Evolutionary conservation across 2,888 invertebrate genomes (phyloP), one percentile per base, ranked within the genome.

Genomic region (Rugalucina vietnamica): DNA sequence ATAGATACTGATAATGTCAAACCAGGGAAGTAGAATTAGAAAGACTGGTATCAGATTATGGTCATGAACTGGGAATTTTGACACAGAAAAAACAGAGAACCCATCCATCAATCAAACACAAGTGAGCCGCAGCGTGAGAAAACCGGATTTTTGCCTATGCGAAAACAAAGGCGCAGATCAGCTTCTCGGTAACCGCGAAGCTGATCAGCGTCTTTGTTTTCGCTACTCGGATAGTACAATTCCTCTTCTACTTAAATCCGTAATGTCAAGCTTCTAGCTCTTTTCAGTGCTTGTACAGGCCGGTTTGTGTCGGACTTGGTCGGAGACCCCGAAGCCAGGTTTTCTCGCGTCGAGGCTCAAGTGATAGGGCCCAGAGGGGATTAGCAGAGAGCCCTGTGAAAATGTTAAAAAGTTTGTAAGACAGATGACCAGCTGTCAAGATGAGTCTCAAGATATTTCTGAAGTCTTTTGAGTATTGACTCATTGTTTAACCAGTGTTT

Each of bases 51-150:
- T 54, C 54, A 54, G 54, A 54, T 54, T 54, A 4, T 8, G n/a
- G n/a, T 54, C 54, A 54, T 54, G 54, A 54, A 54, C 54, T 54
- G 54, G 14, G 54, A 54, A 54, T 54, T 54, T 21, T 54, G 54
- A 54, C 54, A 54, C n/a, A 54, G 54, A 54, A 54, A n/a, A 54
- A 54, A 54, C 54, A 54, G 54, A 54, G 54, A 54, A 54, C 54
- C 54, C 54, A 54, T 54, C 54, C 54, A 54, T 54, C 54, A 54
- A n/a, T 54, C n/a, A 43, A 54, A 54, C 54, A 54, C n/a, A 54
- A 54, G 21, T 18, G 10, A n/a, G n/a, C n/a, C n/a, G n/a, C n/a
- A n/a, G n/a, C n/a, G n/a, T n/a, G n/a, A n/a, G n/a, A n/a, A n/a
- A n/a, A n/a, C n/a, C n/a, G n/a, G n/a, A n/a, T n/a, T n/a, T n/a